phyloP scores from a whole-genome alignment of 2,113 vertebrate species.

The Chionis minor region DNA sequence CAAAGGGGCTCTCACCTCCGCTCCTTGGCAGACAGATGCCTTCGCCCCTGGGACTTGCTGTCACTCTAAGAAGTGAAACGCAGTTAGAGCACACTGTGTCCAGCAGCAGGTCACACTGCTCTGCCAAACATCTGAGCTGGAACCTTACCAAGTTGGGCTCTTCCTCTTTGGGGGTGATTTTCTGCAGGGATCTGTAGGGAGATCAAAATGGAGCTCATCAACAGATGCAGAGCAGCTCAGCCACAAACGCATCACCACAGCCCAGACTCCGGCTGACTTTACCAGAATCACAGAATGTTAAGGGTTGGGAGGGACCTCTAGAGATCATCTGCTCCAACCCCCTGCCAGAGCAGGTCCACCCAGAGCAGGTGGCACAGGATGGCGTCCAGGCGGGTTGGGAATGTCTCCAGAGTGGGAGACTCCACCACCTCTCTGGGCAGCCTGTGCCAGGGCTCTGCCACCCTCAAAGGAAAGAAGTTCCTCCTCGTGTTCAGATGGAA shows the following conservation, averaged over 20 bases:
- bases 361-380: too few species aligned
- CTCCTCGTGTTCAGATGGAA: too few species aligned
- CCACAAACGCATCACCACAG: accelerated
- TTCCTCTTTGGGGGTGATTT: constrained; percentile 72
- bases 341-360: too few species aligned
- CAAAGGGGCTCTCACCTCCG: constrained; percentile 80
- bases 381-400: too few species aligned
- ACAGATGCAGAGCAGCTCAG: not conserved
- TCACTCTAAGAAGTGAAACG: constrained; percentile 72
- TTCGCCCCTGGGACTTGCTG: constrained; percentile 77
- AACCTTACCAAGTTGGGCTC: constrained; percentile 73
- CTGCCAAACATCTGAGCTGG: not conserved
- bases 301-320: too few species aligned
- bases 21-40: constrained; percentile 93
- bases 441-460: too few species aligned
- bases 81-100: not conserved
- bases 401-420: too few species aligned
- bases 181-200: constrained; percentile 69
- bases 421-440: too few species aligned
- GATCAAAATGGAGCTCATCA: not conserved
- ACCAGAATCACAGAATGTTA: too few species aligned
- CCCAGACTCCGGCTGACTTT: accelerated
- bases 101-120: not conserved
- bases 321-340: too few species aligned
- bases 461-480: too few species aligned